These are phyloP conservation scores for Columba guinea DNA, from an alignment of 2,797 vertebrate genomes.

Conservation along the genomic window DNA sequence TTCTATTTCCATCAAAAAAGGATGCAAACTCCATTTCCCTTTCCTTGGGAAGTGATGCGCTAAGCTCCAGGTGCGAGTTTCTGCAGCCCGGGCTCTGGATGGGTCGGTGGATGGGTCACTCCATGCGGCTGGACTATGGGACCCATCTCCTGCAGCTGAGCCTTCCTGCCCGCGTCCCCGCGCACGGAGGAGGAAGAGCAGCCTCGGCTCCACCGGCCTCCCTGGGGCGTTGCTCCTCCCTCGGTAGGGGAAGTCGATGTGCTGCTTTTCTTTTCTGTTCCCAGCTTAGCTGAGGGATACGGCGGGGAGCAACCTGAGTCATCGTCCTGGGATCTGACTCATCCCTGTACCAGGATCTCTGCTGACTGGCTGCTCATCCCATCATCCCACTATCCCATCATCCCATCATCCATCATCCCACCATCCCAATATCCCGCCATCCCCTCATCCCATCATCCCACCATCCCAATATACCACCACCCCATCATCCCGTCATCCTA, in stretches of 20 bases:
- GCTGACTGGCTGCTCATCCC: not conserved
- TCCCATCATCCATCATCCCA: no score
- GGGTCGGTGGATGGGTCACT: rapidly evolving
- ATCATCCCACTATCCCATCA: not conserved
- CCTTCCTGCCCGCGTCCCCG: rapidly evolving
- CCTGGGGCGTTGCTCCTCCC: not conserved
- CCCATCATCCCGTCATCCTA: no score
- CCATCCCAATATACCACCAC: no score
- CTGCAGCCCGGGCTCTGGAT: not conserved
- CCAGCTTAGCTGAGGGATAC: not conserved
- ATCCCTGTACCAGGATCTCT: not conserved
- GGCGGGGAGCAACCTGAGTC: not conserved
- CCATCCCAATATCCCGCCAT: no score
- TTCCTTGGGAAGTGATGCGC: not conserved
- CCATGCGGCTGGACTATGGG: rapidly evolving
- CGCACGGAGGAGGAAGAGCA: not conserved
- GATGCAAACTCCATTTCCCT: not conserved
- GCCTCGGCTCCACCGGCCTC: not conserved
- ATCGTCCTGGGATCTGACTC: not conserved
- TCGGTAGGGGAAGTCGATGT: not conserved
- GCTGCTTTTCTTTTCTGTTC: not conserved
- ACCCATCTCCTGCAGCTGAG: not conserved
- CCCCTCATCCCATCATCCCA: no score
- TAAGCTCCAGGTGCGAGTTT: not conserved
- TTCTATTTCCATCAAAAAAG: not conserved